phyloP scores from a whole-genome alignment of 2,113 vertebrate species.

The Heliornis fulica region DNA sequence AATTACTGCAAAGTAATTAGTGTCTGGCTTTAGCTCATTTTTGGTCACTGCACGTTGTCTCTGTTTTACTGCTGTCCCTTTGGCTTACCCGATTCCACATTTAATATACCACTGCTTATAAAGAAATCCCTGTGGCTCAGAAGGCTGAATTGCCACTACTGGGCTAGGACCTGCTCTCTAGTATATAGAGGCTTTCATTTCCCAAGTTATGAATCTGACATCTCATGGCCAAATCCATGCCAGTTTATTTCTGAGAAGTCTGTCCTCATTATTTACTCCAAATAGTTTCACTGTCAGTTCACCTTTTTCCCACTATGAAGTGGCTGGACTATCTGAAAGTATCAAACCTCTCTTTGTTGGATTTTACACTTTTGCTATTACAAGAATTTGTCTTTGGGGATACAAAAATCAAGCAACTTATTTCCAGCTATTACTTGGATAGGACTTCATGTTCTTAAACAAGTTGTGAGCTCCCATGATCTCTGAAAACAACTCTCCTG shows the following conservation, averaged over 20 bases:
- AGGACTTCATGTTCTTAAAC: constrained; percentile 60
- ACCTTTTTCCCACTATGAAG: not conserved
- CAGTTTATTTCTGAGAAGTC: constrained; percentile 48
- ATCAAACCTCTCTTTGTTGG: constrained; percentile 51
- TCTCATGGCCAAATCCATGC: constrained; percentile 58
- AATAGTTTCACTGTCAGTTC: constrained; percentile 42
- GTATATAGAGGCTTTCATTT: constrained; percentile 62
- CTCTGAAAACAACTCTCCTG: constrained; percentile 48
- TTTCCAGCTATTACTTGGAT: constrained; percentile 60
- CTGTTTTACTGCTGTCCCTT: constrained; percentile 46
- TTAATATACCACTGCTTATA: constrained; percentile 60
- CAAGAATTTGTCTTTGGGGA: constrained; percentile 63
- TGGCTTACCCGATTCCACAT: constrained; percentile 1
- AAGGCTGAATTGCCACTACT: constrained; percentile 42
- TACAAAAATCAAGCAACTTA: constrained; percentile 61
- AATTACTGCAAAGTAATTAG: constrained; percentile 40
- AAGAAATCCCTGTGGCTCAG: constrained; percentile 54
- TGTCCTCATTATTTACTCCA: constrained; percentile 59
- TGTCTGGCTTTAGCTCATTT: constrained; percentile 30
- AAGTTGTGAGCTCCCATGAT: constrained; percentile 51
- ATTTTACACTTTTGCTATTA: constrained; percentile 64
- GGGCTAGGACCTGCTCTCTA: not conserved
- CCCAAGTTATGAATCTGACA: constrained; percentile 57
- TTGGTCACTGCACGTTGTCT: constrained; percentile 28
- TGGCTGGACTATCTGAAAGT: constrained; percentile 1